Conservation (phyloP, 2,113 vertebrate species). For the Macrotis lagotis region DNA sequence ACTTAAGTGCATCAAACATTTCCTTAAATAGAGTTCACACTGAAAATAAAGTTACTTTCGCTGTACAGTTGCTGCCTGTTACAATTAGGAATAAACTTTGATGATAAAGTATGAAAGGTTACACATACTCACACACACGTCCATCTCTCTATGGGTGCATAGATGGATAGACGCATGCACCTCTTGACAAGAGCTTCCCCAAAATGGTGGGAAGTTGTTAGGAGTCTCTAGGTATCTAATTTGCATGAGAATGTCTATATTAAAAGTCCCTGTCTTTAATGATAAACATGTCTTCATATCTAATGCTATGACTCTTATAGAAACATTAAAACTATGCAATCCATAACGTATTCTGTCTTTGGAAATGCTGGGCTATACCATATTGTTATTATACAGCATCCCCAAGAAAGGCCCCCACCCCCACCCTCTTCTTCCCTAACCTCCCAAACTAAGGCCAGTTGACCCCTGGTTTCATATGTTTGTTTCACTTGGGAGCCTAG, state of each 20-base stretch:
- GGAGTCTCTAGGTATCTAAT: constrained; percentile 76
- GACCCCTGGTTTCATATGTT: neutral
- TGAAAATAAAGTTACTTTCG: constrained; percentile 87
- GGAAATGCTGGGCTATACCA: constrained; percentile 82
- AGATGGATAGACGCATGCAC: constrained; percentile 33
- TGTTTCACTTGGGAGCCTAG: constrained; percentile 46
- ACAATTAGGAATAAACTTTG: constrained; percentile 83
- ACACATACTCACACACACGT: constrained; percentile 53
- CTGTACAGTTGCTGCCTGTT: constrained; percentile 85
- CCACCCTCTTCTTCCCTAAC: constrained; percentile 64
- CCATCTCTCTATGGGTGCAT: constrained; percentile 50
- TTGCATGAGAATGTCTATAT: constrained; percentile 75
- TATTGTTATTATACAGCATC: constrained; percentile 68
- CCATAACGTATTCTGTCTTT: constrained; percentile 80
- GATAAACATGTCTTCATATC: constrained; percentile 72
- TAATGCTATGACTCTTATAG: constrained; percentile 84
- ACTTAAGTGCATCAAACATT: constrained; percentile 88
- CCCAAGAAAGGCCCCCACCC: constrained; percentile 63
- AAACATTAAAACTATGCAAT: constrained; percentile 83
- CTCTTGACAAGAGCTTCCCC: constrained; percentile 44
- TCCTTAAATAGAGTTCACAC: constrained; percentile 89
- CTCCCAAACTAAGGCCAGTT: constrained; percentile 39
- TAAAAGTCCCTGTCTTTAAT: constrained; percentile 78
- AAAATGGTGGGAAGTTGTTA: constrained; percentile 43
- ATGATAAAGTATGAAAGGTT: constrained; percentile 75